phyloP scores from a whole-genome alignment of 2,888 invertebrate genomes.

The Siphonodentalium dalli region DNA sequence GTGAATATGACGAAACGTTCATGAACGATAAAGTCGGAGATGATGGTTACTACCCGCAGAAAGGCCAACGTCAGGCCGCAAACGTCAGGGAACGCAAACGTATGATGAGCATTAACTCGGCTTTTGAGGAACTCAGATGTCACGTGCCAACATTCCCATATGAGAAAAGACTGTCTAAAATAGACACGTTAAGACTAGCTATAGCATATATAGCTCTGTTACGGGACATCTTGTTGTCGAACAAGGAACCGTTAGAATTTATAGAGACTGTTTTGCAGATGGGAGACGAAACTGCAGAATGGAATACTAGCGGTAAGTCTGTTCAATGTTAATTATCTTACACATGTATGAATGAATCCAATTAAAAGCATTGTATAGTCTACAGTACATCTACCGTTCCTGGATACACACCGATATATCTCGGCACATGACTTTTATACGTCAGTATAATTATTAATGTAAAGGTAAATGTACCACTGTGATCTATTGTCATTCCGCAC shows the following conservation, averaged over 20 bases:
- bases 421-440: too few species aligned
- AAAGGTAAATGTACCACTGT: too few species aligned
- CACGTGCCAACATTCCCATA: constrained; percentile 99
- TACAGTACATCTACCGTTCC: too few species aligned
- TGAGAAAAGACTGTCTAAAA: constrained; percentile 97
- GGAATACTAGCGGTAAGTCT: constrained; percentile 98
- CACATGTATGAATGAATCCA: too few species aligned
- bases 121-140: constrained; percentile 95
- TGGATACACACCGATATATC: too few species aligned
- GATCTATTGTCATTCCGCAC: too few species aligned
- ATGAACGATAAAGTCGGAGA: too few species aligned
- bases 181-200: constrained; percentile 94
- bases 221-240: constrained; percentile 73
- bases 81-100: constrained; percentile 96
- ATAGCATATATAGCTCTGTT: constrained; percentile 94
- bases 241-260: constrained; percentile 90
- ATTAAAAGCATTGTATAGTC: too few species aligned
- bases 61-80: constrained; percentile 81
- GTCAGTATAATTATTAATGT: too few species aligned
- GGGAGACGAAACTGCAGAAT: constrained; percentile 78
- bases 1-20: too few species aligned
- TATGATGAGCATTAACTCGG: constrained; percentile 92
- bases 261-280: constrained; percentile 86
- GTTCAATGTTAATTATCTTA: too few species aligned
- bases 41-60: constrained; percentile 14